A percentile compares a stretch with the other conserved stretches of the same genome.
phyloP scores from a whole-genome alignment of 2,113 vertebrate species.

The Anolis carolinensis region DNA sequence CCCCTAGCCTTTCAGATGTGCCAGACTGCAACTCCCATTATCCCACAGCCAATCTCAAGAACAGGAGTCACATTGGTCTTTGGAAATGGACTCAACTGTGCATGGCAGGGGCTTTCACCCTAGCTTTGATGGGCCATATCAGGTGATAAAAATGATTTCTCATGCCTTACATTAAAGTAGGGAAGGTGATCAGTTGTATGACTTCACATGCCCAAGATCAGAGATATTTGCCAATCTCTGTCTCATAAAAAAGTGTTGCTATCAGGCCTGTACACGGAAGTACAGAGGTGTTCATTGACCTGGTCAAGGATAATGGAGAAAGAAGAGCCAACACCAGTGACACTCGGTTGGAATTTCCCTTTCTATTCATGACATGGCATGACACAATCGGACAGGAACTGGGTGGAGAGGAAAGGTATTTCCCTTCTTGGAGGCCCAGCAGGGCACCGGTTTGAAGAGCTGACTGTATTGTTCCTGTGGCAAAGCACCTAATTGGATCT shows the following conservation, averaged over 20 bases:
- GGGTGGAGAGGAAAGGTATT: constrained; percentile 10
- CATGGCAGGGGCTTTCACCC: background rate
- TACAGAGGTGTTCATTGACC: background rate
- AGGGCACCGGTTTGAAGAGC: background rate
- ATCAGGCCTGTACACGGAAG: background rate
- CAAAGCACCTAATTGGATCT: background rate
- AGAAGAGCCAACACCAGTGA: background rate
- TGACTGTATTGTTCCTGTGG: background rate
- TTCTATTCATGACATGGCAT: constrained; percentile 12
- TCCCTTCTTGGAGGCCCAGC: background rate
- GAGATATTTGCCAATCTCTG: background rate
- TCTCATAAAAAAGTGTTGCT: background rate
- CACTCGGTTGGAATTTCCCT: constrained; percentile 15
- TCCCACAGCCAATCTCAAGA: background rate
- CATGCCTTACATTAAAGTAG: background rate
- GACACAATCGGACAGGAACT: constrained; percentile 27
- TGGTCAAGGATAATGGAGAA: background rate
- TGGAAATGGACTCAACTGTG: background rate
- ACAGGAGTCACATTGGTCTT: background rate
- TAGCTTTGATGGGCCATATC: background rate
- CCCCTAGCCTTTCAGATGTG: background rate
- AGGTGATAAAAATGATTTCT: too few species aligned
- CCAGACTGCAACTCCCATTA: background rate
- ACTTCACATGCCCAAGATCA: background rate
- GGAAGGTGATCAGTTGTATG: background rate